Conservation (phyloP, 2,888 invertebrate species). For the Strigamia crassipes region DNA sequence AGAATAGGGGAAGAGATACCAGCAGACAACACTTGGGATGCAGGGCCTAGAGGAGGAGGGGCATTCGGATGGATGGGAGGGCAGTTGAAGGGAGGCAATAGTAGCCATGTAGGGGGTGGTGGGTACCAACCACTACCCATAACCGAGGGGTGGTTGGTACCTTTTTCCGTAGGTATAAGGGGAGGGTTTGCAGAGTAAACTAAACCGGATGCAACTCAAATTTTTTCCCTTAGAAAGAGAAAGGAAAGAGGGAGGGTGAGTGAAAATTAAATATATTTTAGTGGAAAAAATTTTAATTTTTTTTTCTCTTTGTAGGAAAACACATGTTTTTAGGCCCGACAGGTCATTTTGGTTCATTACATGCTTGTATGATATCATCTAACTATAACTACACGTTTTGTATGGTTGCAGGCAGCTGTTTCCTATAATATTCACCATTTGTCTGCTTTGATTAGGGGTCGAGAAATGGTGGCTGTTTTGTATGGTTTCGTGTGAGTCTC, state of each 20-base stretch:
- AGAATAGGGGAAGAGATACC: conserved; percentile 8
- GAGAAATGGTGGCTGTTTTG: no score
- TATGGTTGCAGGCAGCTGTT: no score
- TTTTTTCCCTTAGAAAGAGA: neutral
- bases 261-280: neutral
- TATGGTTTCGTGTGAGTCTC: no score
- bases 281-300: neutral
- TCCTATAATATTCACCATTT: no score
- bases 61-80: conserved; percentile 30
- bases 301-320: neutral
- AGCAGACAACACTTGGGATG: conserved; percentile 13
- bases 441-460: no score
- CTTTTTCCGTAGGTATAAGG: neutral
- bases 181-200: neutral
- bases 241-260: neutral
- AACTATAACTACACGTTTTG: no score
- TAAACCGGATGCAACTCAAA: neutral
- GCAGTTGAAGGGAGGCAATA: neutral
- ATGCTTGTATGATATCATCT: no score
- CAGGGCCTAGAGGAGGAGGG: conserved; percentile 24
- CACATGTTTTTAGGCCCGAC: no score
- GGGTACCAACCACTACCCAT: neutral
- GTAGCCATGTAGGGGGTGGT: conserved; percentile 18
- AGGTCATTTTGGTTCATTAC: no score
- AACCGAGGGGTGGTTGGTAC: neutral